Base-by-base conservation (phyloP, 1,140 invertebrate genomes). In the Odontomachus brunneus region DNA sequence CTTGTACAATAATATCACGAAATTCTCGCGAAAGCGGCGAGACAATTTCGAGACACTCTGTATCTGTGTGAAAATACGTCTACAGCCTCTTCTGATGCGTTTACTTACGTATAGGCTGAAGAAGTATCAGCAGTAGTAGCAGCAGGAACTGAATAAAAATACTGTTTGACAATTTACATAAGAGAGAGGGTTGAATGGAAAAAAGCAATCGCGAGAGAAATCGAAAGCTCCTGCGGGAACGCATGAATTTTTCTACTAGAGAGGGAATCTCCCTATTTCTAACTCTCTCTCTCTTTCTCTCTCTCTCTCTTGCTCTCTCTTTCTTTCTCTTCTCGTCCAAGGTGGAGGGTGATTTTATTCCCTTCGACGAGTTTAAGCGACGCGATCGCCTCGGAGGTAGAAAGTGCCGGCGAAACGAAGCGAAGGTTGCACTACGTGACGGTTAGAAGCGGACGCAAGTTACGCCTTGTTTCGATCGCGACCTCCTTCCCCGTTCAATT, bases 301-400 rank as follows among this genome's bases (percentile, higher is more conserved):
- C 38, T 44, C 38, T 44, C 0, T 44, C 3, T 44, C 3, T 44
- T 11, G 3, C 9, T 44, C 38, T 44, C 9, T 44, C 38, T 44
- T 11, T 11, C 38, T 7, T 44, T 44, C 38, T 44, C 38, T 33
- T 33, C 29, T 2, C 38, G 38, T 3, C 5, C 38, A 11, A 7
- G 38, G 3, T 11, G 4, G 29, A 7, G 59, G 62, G 14, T 78
- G 33, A 67, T 59, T 71, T 44, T 71, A 22, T 80, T 59, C 57
- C 44, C 17, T 26, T 59, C 3, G 24, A 33, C 24, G 26, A 5
- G 9, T 44, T n/a, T 14, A 38, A 69, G 38, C 19, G 74, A 74
- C 49, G 62, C 83, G 88, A 87, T 89, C 74, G 87, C 87, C 85
- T 89, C 83, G 87, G 63, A 89, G 85, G 88, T 89, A 89, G 88